Conservation (phyloP, 2,113 vertebrate genomes). For the Gobio gobio region DNA sequence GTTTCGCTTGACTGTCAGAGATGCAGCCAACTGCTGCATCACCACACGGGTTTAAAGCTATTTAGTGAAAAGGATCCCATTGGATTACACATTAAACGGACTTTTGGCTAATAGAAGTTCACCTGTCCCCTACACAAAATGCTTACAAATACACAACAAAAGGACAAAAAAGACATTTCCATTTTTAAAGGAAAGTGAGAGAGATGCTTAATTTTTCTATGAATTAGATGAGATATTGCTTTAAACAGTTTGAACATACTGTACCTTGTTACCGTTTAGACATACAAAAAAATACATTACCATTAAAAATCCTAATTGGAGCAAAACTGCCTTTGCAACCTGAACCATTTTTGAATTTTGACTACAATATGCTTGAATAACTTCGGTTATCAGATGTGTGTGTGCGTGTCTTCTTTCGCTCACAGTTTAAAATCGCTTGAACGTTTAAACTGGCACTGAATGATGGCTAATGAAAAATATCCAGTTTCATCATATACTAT, state of each 20-base stretch:
- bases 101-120: not conserved
- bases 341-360: too few relatives aligned
- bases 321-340: too few relatives aligned
- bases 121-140: not conserved
- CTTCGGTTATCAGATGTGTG: too few relatives aligned
- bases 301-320: too few relatives aligned
- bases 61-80: not conserved
- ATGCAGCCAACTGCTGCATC: not conserved
- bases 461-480: not conserved
- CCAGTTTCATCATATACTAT: not conserved
- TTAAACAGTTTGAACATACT: too few relatives aligned
- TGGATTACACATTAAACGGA: not conserved
- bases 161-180: not conserved
- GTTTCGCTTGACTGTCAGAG: slow-evolving; percentile 16
- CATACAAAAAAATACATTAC: too few relatives aligned
- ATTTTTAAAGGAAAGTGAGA: not conserved
- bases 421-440: too few relatives aligned
- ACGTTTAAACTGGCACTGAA: too few relatives aligned
- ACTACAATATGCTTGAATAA: too few relatives aligned
- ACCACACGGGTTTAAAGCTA: not conserved
- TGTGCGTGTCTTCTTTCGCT: too few relatives aligned
- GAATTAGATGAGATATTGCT: not conserved
- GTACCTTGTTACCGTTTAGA: too few relatives aligned
- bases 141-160: not conserved
- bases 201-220: not conserved